A percentile compares a stretch with the other conserved stretches of the same genome.
These are phyloP conservation scores for human DNA, from an alignment of 2,113 vertebrate genomes.

Conservation along the genomic window GRCh38 chr3:31937001-31937500, in stretches of 20 bases:
- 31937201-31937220: too few relatives aligned
- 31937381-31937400: not conserved
- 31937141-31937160: too few relatives aligned
- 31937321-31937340: not conserved
- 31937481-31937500: not conserved
- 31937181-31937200: too few relatives aligned
- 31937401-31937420: not conserved
- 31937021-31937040: too few relatives aligned
- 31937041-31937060: fast-evolving
- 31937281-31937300: not conserved
- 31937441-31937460: not conserved
- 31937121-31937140: too few relatives aligned
- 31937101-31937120: too few relatives aligned
- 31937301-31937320: not conserved
- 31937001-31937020: not conserved
- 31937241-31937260: too few relatives aligned
- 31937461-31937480: not conserved
- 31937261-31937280: too few relatives aligned
- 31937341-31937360: not conserved
- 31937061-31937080: too few relatives aligned
- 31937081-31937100: too few relatives aligned
- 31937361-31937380: not conserved
- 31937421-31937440: not conserved
- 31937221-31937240: too few relatives aligned
- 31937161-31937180: too few relatives aligned